Evolutionary conservation across 2,888 invertebrate species (phyloP).

Genomic region (Eupithecia abbreviata): DNA sequence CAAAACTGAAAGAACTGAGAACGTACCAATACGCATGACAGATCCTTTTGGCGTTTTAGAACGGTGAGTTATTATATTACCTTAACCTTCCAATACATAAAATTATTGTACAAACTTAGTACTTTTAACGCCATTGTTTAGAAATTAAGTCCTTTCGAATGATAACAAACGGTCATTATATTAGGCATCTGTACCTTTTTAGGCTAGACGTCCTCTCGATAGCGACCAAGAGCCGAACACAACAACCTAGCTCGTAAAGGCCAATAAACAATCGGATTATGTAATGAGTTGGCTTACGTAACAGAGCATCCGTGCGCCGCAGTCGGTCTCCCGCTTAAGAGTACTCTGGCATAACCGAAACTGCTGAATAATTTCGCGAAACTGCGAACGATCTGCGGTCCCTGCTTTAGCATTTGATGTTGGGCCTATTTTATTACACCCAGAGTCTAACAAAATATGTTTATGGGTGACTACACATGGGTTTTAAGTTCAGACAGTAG

Average conservation of each 20-base stretch:
- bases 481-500: neutral
- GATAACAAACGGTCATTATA: too few relatives aligned
- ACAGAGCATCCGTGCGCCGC: neutral
- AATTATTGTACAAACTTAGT: neutral
- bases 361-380: constrained; percentile 46
- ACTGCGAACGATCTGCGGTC: constrained; percentile 41
- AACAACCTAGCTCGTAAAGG: neutral
- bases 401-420: constrained; percentile 48
- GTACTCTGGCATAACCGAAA: constrained; percentile 30
- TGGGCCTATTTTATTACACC: constrained; percentile 34
- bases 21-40: neutral
- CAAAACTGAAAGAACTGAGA: neutral
- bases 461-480: constrained; percentile 27
- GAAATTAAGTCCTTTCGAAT: neutral
- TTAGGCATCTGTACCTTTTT: neutral
- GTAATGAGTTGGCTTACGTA: neutral
- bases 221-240: neutral
- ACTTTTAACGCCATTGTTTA: neutral
- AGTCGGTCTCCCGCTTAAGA: constrained; percentile 10
- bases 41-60: neutral
- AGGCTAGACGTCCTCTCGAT: neutral
- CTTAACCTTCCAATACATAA: neutral
- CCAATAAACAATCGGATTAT: neutral
- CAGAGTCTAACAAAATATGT: constrained; percentile 34
- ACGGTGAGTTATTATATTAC: neutral